Base-by-base conservation (phyloP, 2,113 vertebrate genomes). In the Anseranas semipalmata region DNA sequence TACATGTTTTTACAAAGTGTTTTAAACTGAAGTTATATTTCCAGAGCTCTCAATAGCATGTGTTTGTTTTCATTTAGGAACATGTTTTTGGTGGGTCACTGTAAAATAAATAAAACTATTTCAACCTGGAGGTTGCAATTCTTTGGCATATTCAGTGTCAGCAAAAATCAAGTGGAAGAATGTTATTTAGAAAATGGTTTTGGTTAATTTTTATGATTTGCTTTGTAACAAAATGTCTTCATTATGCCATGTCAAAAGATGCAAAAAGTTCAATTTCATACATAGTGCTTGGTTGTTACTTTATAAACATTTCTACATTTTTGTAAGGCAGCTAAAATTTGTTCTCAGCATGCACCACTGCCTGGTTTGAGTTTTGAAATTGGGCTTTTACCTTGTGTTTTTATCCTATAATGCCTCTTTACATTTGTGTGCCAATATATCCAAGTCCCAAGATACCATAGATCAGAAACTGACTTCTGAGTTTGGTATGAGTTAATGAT, bases 61-160 rank as follows among this genome's bases (percentile, higher is more conserved):
- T 95, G 88, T 90, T 91, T 96, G 85, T 85, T 97, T 97, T 89
- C 93, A 70, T 97, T 89, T 96, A 94, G 85, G 62, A 92, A 78
- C 9, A 4, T 41, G 60, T 83, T 96, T 93, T 92, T 85, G 37
- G 67, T 94, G 45, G 24, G 35, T 81, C 85, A 84, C 45, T 67
- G n/a, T 88, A 86, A 95, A 95, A 90, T 75, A 90, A 96, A 87
- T 53, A 73, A 46, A 84, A 39, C 30, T 65, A 2, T 78, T 63
- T 89, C 19, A 41, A 0, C 81, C 60, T 94, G 58, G 52, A 89
- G 81, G 22, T 76, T 89, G 65, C 71, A 82, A 20, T 39, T 82
- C 48, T 93, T 75, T 45, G 53, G 37, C 48, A 7, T 89, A 85
- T 58, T 68, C 24, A 28, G 15, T 33, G 58, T 96, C 58, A 95